A percentile compares a stretch with the other conserved stretches of the same genome.
Conservation (phyloP, 1,140 invertebrate genomes). For the Dreissena rostriformis region DNA sequence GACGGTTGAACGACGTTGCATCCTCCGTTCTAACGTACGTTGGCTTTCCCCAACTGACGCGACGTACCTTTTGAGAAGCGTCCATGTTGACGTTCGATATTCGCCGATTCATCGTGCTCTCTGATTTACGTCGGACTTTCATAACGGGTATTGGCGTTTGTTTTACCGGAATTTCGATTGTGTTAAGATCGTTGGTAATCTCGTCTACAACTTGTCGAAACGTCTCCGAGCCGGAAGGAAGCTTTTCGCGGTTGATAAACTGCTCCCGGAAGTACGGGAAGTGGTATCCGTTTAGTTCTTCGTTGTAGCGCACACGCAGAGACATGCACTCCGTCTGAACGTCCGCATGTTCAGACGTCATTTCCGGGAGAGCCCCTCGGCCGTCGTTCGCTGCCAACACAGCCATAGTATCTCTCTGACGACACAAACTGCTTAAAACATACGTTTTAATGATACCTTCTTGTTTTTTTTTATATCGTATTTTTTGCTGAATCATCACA, state of each 20-base stretch:
- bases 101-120: constrained; percentile 3
- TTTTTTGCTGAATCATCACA: too few relatives aligned
- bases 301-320: constrained; percentile 32
- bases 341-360: not conserved
- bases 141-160: not conserved
- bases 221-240: constrained; percentile 35
- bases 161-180: constrained; percentile 6
- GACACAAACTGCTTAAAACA: too few relatives aligned
- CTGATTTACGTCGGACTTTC: constrained; percentile 17
- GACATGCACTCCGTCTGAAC: not conserved
- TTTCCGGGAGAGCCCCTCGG: too few relatives aligned
- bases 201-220: constrained; percentile 41
- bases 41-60: constrained; percentile 35
- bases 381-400: too few relatives aligned
- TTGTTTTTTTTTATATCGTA: too few relatives aligned
- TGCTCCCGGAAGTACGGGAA: constrained; percentile 31
- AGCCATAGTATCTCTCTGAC: too few relatives aligned
- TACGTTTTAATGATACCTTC: too few relatives aligned
- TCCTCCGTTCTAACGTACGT: not conserved
- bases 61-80: not conserved
- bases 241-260: constrained; percentile 41
- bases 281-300: constrained; percentile 45
- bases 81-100: not conserved
- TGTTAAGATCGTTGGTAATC: constrained; percentile 8
- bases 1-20: constrained; percentile 1